Evolutionary conservation across 2,797 vertebrate species (phyloP).

Genomic region (Hephaestus fuliginosus): DNA sequence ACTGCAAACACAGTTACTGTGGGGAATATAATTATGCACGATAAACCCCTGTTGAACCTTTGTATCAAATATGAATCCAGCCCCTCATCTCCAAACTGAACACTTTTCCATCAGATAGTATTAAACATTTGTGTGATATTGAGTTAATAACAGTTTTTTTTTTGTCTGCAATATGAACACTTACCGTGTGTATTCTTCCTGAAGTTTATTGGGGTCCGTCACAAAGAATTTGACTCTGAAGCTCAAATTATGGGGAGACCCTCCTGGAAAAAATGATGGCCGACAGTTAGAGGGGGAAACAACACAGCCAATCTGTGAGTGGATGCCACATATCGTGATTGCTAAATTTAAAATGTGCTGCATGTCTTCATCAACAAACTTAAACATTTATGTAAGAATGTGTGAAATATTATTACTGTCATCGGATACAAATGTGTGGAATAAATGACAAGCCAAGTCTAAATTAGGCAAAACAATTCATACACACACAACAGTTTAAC

Average conservation of each 20-base stretch:
- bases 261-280: conserved; percentile 83
- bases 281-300: neutral
- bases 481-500: neutral
- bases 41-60: too few relatives aligned
- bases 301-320: neutral
- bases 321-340: neutral
- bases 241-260: conserved; percentile 95
- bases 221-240: conserved; percentile 99
- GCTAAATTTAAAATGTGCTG: neutral
- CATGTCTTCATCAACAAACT: neutral
- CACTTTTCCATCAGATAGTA: neutral
- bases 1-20: neutral
- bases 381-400: neutral
- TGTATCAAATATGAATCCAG: neutral
- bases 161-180: neutral
- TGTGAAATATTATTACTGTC: neutral
- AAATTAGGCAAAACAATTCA: conserved; percentile 11
- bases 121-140: neutral
- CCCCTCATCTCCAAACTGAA: neutral
- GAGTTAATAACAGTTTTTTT: neutral
- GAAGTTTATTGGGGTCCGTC: conserved; percentile 95
- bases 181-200: conserved; percentile 99
- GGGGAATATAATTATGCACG: too few relatives aligned
- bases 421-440: neutral
- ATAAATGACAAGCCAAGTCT: conserved; percentile 1